Conservation (phyloP, 2,113 vertebrate genomes). For the Macheiramphus alcinus region DNA sequence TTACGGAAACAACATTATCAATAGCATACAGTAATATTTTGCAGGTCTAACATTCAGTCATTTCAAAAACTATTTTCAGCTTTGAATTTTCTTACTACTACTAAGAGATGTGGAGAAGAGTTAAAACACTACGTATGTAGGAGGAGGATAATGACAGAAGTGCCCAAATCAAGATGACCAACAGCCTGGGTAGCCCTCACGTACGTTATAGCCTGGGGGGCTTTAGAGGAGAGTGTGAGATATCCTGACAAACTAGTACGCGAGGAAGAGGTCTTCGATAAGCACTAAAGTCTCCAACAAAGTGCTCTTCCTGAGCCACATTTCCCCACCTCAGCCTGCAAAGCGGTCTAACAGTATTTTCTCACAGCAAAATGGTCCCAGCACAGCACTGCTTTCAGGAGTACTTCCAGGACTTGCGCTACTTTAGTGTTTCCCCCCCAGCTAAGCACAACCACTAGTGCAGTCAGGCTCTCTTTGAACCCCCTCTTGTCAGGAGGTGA, state of each 20-base stretch:
- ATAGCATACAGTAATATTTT: not conserved
- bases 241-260: not conserved
- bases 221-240: not conserved
- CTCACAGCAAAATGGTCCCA: not conserved
- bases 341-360: not conserved
- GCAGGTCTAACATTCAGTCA: not conserved
- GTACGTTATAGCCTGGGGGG: not conserved
- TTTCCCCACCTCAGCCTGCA: not conserved
- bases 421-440: not conserved
- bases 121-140: not conserved
- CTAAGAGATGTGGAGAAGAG: not conserved
- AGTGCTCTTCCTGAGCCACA: accelerated
- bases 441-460: not conserved
- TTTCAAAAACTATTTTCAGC: not conserved
- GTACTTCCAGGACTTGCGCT: not conserved
- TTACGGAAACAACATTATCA: slow-evolving; percentile 8
- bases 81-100: not conserved
- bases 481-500: not conserved
- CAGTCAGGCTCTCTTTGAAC: not conserved
- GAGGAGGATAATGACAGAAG: not conserved
- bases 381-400: not conserved
- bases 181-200: not conserved
- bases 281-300: not conserved
- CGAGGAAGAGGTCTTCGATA: not conserved
- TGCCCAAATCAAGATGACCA: not conserved